These are phyloP conservation scores for Gavialis gangeticus DNA, from an alignment of 2,113 vertebrate species.

Conservation along the genomic window DNA sequence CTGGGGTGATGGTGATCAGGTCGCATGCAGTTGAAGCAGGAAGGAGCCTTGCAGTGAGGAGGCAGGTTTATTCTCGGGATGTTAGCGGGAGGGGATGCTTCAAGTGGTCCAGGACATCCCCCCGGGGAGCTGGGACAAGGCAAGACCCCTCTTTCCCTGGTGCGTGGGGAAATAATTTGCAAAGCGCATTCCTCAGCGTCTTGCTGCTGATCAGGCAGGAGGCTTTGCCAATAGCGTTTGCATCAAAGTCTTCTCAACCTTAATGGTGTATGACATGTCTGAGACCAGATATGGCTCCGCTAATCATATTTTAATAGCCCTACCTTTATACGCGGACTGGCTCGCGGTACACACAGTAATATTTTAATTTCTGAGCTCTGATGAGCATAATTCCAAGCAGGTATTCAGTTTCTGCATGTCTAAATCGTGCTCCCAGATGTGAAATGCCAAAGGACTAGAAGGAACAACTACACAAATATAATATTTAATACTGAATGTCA, in stretches of 20 bases:
- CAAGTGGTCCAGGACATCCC: too few species aligned
- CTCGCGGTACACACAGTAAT: conserved; percentile 62
- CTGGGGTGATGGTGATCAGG: background rate
- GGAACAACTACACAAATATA: conserved; percentile 71
- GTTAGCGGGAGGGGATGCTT: too few species aligned
- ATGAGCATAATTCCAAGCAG: conserved; percentile 78
- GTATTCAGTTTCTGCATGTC: conserved; percentile 81
- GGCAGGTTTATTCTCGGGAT: background rate
- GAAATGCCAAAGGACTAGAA: conserved; percentile 69
- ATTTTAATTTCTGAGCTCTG: conserved; percentile 82
- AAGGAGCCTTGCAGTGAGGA: background rate
- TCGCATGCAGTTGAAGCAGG: rapidly evolving
- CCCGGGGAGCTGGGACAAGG: background rate
- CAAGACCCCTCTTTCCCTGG: background rate
- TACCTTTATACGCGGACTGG: conserved; percentile 73
- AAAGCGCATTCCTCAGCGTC: conserved; percentile 14
- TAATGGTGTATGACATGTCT: conserved; percentile 83
- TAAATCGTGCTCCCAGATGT: conserved; percentile 79
- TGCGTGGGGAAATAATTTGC: background rate
- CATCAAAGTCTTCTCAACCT: conserved; percentile 72
- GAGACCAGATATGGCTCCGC: conserved; percentile 76
- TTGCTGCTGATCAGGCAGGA: conserved; percentile 65
- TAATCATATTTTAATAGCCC: conserved; percentile 84
- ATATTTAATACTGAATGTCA: conserved; percentile 83
- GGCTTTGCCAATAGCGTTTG: conserved; percentile 52